Percentiles rank a stretch among this genome's conserved stretches.
phyloP scores from a whole-genome alignment of 1,140 invertebrate species.

The Bombus turneri region DNA sequence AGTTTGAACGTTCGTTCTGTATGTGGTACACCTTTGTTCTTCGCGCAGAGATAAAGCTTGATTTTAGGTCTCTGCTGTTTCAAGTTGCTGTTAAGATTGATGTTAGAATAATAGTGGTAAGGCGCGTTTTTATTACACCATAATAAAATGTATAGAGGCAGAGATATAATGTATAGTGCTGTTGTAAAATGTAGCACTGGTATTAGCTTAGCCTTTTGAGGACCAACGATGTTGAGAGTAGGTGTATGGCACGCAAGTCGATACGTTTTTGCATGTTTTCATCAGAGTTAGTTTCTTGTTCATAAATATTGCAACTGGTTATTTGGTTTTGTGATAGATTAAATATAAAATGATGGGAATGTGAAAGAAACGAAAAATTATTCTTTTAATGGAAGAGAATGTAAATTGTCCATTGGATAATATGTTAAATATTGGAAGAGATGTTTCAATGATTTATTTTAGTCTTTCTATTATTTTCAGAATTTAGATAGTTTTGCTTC shows the following conservation, averaged over 20 bases:
- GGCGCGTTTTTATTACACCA: background rate
- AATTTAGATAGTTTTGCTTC: no score
- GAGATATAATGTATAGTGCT: background rate
- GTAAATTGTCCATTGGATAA: background rate
- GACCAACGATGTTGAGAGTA: background rate
- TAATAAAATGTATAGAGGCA: background rate
- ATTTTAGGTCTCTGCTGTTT: background rate
- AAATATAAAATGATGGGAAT: background rate
- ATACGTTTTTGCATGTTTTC: background rate
- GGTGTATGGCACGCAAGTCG: background rate
- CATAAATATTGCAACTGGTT: background rate
- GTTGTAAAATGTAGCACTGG: background rate
- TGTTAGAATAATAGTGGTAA: background rate
- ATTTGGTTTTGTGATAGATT: background rate
- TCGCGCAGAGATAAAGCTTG: background rate
- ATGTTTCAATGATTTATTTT: no score
- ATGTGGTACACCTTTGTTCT: background rate
- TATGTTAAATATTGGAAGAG: no score
- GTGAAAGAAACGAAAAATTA: background rate
- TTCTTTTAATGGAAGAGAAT: background rate
- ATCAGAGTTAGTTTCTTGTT: background rate
- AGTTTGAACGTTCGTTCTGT: background rate
- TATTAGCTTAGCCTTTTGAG: background rate
- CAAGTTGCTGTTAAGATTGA: background rate
- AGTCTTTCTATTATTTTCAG: no score